phyloP scores from a whole-genome alignment of 2,888 invertebrate species.

The Ornithoptera alexandrae region DNA sequence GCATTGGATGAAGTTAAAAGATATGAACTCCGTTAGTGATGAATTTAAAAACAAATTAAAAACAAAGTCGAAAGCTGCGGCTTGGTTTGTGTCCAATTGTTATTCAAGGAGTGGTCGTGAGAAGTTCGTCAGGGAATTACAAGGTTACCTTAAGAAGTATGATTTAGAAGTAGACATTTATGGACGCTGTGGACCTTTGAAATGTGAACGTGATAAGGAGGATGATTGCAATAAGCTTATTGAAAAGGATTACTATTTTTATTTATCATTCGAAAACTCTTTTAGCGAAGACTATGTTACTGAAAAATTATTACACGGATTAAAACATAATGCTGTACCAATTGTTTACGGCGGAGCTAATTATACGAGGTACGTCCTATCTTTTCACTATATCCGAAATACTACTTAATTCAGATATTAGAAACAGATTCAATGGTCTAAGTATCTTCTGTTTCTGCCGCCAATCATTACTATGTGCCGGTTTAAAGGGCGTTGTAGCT shows the following conservation, averaged over 20 bases:
- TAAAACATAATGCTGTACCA: slow-evolving; percentile 53
- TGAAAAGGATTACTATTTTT: slow-evolving; percentile 52
- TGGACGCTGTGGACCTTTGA: slow-evolving; percentile 42
- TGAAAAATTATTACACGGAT: slow-evolving; percentile 53
- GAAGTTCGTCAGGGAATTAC: slow-evolving; percentile 39
- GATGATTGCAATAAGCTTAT: slow-evolving; percentile 46
- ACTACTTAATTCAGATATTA: too few species aligned
- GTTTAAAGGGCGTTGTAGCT: too few species aligned
- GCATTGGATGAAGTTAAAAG: slow-evolving; percentile 43
- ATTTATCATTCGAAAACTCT: slow-evolving; percentile 62
- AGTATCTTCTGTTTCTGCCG: too few species aligned
- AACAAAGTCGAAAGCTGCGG: slow-evolving; percentile 42
- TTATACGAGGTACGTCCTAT: slow-evolving; percentile 54
- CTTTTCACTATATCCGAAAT: background rate
- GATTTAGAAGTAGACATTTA: slow-evolving; percentile 51
- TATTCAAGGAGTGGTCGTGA: slow-evolving; percentile 43
- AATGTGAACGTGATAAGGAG: slow-evolving; percentile 40
- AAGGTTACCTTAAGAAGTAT: slow-evolving; percentile 41
- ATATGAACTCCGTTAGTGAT: slow-evolving; percentile 43
- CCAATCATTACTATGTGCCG: too few species aligned
- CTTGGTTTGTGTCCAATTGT: slow-evolving; percentile 62
- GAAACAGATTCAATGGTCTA: too few species aligned
- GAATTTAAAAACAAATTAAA: slow-evolving; percentile 38
- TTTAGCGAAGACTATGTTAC: slow-evolving; percentile 59
- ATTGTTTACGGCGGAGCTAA: slow-evolving; percentile 62